Evolutionary conservation across 2,797 vertebrate genomes (phyloP).

Genomic region (Morelia viridis): DNA sequence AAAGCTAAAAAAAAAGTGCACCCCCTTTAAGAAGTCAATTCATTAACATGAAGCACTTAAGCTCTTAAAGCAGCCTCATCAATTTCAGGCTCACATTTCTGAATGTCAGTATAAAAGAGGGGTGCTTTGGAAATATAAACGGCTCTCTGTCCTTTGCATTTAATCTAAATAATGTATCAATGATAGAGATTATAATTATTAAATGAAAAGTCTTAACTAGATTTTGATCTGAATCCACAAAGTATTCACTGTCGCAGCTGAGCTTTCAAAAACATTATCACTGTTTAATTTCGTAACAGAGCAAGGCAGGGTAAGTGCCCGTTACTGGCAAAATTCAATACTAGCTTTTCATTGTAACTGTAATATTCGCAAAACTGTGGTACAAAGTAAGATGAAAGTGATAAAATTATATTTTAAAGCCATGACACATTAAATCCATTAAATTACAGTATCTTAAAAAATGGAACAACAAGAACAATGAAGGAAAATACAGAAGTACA

Average conservation of each 20-base stretch:
- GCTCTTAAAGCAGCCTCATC: background rate
- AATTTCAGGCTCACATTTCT: background rate
- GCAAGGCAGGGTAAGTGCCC: background rate
- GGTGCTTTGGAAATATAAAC: background rate
- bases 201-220: background rate
- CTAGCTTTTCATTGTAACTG: background rate
- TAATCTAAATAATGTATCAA: background rate
- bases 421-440: background rate
- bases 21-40: background rate
- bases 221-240: background rate
- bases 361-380: background rate
- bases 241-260: background rate
- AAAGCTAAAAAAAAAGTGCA: background rate
- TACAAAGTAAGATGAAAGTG: background rate
- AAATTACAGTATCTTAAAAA: background rate
- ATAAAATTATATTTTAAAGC: background rate
- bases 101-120: background rate
- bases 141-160: background rate
- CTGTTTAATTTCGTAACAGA: background rate
- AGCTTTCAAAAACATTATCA: background rate
- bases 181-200: background rate
- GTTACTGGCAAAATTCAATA: background rate
- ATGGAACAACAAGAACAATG: background rate
- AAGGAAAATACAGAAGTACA: background rate
- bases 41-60: background rate